Conservation (phyloP, 2,797 vertebrate species). For the Premnoplex brunnescens region DNA sequence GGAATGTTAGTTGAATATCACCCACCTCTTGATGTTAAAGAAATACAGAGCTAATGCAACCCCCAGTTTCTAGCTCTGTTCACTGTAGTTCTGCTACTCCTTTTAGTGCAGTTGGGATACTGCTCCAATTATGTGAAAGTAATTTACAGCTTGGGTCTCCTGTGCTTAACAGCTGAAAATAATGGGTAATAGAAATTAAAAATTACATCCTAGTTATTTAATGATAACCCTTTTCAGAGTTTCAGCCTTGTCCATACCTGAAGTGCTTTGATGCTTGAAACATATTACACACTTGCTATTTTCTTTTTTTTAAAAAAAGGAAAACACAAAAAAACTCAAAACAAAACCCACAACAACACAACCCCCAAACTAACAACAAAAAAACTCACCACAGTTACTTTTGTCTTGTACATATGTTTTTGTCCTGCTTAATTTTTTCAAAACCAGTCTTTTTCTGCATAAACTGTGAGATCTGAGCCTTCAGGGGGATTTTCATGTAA, state of each 20-base stretch:
- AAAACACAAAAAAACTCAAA: rapidly evolving
- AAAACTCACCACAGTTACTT: background rate
- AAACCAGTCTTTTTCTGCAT: background rate
- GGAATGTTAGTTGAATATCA: background rate
- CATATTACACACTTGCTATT: background rate
- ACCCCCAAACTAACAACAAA: background rate
- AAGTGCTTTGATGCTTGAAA: background rate
- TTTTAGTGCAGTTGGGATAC: background rate
- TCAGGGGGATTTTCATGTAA: background rate
- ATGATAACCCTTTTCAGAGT: background rate
- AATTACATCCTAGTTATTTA: background rate
- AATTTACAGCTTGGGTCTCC: background rate
- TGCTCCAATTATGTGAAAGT: background rate
- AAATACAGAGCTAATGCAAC: background rate
- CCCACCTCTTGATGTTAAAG: background rate
- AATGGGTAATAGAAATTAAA: background rate
- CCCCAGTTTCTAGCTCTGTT: background rate
- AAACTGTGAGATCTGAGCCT: background rate
- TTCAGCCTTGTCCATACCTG: background rate
- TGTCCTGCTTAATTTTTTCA: background rate
- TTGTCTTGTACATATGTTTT: background rate
- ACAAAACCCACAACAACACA: background rate
- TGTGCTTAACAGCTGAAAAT: background rate
- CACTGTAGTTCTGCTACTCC: background rate
- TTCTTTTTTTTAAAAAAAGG: no score